Evolutionary conservation across 2,113 vertebrate genomes (phyloP), one percentile per base, ranked within the genome.

Genomic region (Syngnathus scovelli): DNA sequence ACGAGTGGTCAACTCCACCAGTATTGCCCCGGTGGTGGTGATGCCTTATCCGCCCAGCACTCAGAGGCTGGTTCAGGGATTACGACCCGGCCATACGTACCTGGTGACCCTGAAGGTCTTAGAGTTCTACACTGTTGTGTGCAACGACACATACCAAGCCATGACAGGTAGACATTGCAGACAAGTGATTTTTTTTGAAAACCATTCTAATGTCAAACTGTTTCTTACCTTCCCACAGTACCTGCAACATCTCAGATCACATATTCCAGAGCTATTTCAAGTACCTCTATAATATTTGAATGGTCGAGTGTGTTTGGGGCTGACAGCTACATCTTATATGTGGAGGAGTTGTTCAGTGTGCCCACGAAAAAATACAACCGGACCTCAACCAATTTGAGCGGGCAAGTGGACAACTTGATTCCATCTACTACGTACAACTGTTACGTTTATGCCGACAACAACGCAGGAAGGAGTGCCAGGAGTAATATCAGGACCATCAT

Each of bases 271-370:
- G 80, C 89, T 37, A 69, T 85, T 48, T 88, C 91, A 1, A 93
- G 92, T 66, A 81, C 90, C 21, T 74, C 88, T 0, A 79, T 93
- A 70, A 71, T 0, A 27, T 83, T 90, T 39, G 66, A 80, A 64
- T 93, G 92, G 92, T 79, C 87, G 54, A 63, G 12, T 2, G 89
- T 84, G 36, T 10, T 1, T 0, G 91, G 90, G 33, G 89, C 88
- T 0, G 77, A 86, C 51, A 77, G 38, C 48, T 93, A 92, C 61
- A 79, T 66, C 54, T 49, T 93, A 61, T 71, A 86, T 55, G 67
- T 91, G 51, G 71, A 83, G 43, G 7, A 78, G 46, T n/a, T 76
- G 1, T 72, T 69, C 4, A 41, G 39, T 43, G 4, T 0, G 3
- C 61, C 58, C 0, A 0, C 1, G 12, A 43, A 58, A 5, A 73